Base-by-base conservation (phyloP, 1,140 invertebrate species). In the Ditylenchus dipsaci region DNA sequence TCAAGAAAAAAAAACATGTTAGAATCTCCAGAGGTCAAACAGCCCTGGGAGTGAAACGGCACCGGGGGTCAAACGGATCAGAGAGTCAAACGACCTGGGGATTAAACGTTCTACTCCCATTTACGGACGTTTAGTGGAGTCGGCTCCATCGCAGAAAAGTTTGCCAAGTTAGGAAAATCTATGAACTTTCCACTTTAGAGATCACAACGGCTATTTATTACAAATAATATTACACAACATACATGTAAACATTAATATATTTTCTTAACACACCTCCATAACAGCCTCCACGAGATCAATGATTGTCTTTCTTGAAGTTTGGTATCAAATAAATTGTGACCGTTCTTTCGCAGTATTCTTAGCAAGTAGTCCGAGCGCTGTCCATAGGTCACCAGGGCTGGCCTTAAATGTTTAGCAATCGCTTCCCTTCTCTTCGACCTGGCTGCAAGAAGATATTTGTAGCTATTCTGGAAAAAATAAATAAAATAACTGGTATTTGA, bases 321-420 rank as follows among this genome's bases (percentile, higher is more conserved):
- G 17, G n/a, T 26, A 43, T 49, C 65, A 11, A 76, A 63, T 9
- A 76, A 29, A 66, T 78, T 78, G 77, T 62, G 75, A 21, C 75
- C 45, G 15, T 42, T 56, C 11, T 68, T 69, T 17, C 53, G 21
- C 1, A 76, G 17, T 19, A 59, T 23, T 26, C 45, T 17, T 5
- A 78, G 26, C 43, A 74, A 23, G 53, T 79, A 63, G 63, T 76
- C 75, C 15, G 65, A 56, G 17, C 76, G 76, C 19, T 75, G 33
- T 7, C 65, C 75, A 17, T 19, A 26, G 15, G 62, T 33, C 26
- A 76, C 23, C 13, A 76, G 65, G 9, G 76, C 75, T 33, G 67
- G 64, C 9, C 76, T 23, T 9, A 59, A 17, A 3, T 13, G 15
- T 27, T 29, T 17, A 9, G 47, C 11, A 27, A 73, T 7, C 8